phyloP scores from a whole-genome alignment of 2,888 invertebrate genomes.

The Eristalis pertinax region DNA sequence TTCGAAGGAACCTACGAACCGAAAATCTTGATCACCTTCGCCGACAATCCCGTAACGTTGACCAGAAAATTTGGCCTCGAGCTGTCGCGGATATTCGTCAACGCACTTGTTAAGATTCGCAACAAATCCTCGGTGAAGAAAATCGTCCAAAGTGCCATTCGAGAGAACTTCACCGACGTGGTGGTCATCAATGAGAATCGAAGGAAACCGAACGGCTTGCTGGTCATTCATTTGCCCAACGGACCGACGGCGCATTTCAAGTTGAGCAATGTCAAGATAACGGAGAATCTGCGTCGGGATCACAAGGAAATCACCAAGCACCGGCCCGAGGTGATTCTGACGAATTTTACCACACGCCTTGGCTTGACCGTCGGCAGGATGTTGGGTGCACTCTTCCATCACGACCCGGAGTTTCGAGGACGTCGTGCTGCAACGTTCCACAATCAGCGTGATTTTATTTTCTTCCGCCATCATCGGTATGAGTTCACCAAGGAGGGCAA shows the following conservation, averaged over 20 bases:
- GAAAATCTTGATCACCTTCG: constrained; percentile 97
- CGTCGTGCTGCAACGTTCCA: constrained; percentile 97
- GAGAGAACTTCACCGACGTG: constrained; percentile 92
- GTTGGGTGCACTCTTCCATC: constrained; percentile 96
- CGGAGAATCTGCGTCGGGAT: constrained; percentile 90
- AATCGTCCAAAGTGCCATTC: constrained; percentile 92
- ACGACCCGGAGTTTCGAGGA: constrained; percentile 97
- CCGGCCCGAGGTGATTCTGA: constrained; percentile 96
- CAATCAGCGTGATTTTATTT: constrained; percentile 99
- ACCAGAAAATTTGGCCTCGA: constrained; percentile 97
- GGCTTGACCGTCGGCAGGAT: constrained; percentile 95
- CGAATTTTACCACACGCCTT: constrained; percentile 96
- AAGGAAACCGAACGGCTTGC: constrained; percentile 94
- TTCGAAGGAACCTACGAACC: constrained; percentile 93
- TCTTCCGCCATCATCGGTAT: constrained; percentile 98
- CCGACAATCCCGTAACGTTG: constrained; percentile 94
- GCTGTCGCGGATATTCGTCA: constrained; percentile 94
- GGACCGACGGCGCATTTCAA: constrained; percentile 99
- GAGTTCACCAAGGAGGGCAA: constrained; percentile 92
- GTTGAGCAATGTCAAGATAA: constrained; percentile 94
- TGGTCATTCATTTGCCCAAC: constrained; percentile 96
- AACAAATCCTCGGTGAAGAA: constrained; percentile 95
- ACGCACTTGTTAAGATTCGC: constrained; percentile 92
- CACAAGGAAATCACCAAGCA: constrained; percentile 92
- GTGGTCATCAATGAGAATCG: constrained; percentile 97